Evolutionary conservation across 2,888 invertebrate genomes (phyloP).

Genomic region (Pseudeuparius sepicola): DNA sequence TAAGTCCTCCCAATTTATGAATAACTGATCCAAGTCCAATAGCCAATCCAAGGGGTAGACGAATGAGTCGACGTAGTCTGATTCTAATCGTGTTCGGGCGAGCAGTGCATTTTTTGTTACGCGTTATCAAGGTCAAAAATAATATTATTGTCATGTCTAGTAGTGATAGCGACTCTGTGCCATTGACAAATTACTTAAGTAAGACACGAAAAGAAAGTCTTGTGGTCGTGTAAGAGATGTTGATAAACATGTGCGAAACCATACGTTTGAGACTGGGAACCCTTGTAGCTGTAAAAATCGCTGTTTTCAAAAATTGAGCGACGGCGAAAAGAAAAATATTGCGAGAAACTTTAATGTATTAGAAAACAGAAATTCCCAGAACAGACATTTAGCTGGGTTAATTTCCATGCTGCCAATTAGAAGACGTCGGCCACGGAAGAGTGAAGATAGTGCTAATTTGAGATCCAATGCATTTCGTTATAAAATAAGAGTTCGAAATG

Average conservation of each 20-base stretch:
- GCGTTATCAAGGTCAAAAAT: not conserved
- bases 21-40: constrained; percentile 9
- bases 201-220: constrained; percentile 1
- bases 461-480: constrained; percentile 1
- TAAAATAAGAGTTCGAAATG: no score
- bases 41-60: constrained; percentile 9
- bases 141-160: constrained; percentile 2
- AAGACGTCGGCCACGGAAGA: constrained; percentile 1
- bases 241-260: constrained; percentile 2
- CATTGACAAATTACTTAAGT: constrained; percentile 1
- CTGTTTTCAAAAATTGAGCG: constrained; percentile 2
- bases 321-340: constrained; percentile 1
- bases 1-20: constrained; percentile 10
- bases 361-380: constrained; percentile 1
- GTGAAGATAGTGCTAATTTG: constrained; percentile 1
- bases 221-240: constrained; percentile 1
- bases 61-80: constrained; percentile 4
- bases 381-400: constrained; percentile 3
- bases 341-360: not conserved
- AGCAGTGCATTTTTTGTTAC: constrained; percentile 4
- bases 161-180: constrained; percentile 3
- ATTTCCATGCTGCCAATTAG: no score
- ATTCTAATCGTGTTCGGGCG: constrained; percentile 8
- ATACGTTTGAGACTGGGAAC: constrained; percentile 1
- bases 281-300: constrained; percentile 2